Evolutionary conservation across 2,888 invertebrate species (phyloP).

Genomic region (Watsonalla cultraria): DNA sequence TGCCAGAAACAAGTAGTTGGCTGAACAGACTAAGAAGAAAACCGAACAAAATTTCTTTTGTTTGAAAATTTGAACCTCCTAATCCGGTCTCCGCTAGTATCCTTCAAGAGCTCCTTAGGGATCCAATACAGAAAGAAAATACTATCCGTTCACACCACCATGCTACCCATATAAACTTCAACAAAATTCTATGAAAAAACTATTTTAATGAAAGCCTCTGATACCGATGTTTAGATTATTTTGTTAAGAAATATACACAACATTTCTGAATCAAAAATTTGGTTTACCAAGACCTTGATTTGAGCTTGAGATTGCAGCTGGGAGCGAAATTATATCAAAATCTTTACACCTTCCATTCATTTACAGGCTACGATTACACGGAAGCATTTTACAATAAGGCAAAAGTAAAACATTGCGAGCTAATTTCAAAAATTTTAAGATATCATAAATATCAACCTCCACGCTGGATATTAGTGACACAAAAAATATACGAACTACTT

Average conservation of each 20-base stretch:
- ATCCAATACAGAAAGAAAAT: no score
- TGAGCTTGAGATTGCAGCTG: no score
- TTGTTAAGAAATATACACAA: constrained; percentile 20
- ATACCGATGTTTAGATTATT: constrained; percentile 22
- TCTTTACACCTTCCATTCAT: constrained; percentile 17
- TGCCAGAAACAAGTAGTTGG: no score
- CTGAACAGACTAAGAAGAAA: no score
- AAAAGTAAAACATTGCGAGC: constrained; percentile 24
- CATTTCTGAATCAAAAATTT: constrained; percentile 15
- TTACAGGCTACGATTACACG: constrained; percentile 16
- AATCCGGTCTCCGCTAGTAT: no score
- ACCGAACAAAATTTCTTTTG: no score
- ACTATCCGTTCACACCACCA: no score
- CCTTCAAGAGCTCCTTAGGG: no score
- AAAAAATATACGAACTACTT: constrained; percentile 26
- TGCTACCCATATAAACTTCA: no score
- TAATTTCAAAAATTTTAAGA: constrained; percentile 25
- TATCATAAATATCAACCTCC: constrained; percentile 28
- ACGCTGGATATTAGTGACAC: constrained; percentile 21
- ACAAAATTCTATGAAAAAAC: constrained; percentile 2
- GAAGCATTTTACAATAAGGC: constrained; percentile 27
- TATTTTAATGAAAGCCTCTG: constrained; percentile 21
- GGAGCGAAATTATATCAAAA: constrained; percentile 8
- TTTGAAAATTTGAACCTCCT: no score
- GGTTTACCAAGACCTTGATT: constrained; percentile 13